Base-by-base conservation (phyloP, 2,113 vertebrate species). In the Scalopus aquaticus region DNA sequence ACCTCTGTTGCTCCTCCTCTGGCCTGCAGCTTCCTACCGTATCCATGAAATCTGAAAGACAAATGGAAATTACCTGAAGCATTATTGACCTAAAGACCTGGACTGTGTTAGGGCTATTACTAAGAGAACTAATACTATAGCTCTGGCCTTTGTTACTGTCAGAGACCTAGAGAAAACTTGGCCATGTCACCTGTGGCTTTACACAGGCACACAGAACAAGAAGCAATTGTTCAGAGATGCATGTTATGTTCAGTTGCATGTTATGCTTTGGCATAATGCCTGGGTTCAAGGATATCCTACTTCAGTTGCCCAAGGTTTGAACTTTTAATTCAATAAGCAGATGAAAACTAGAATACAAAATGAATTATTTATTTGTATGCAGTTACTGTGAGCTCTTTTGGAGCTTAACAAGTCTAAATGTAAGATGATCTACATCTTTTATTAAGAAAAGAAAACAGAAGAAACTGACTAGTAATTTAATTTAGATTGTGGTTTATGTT, bases 281-380 rank as follows among this genome's bases (percentile, higher is more conserved):
- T 93, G 65, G 32, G 32, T 86, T 94, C 95, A 94, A 82, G 88
- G 84, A 92, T 88, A 94, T 96, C 85, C 94, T 90, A 54, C 91
- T 93, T 95, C 35, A 79, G n/a, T 69, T 92, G 96, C 73, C 95
- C 74, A 15, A 46, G 85, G 93, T 88, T 85, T 96, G 91, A 96
- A 95, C 94, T 95, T 92, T 78, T 95, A 94, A 95, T 95, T 96
- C 88, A 92, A 62, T 88, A 78, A 92, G 88, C 88, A 94, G 95
- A 90, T 92, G 85, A 90, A 90, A 92, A 95, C 95, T 88, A 80
- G 81, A 93, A 94, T 35, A 92, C 84, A 87, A 80, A 90, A 79
- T 90, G 69, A 90, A 2, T 88, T 90, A 95, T 96, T 93, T 88
- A 74, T 78, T 86, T 90, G 92, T 77, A 35, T 90, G 30, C 8